These are phyloP conservation scores for Phenganax marumi DNA, from an alignment of 92 coral and sea anemone genomes.

Conservation along the genomic window DNA sequence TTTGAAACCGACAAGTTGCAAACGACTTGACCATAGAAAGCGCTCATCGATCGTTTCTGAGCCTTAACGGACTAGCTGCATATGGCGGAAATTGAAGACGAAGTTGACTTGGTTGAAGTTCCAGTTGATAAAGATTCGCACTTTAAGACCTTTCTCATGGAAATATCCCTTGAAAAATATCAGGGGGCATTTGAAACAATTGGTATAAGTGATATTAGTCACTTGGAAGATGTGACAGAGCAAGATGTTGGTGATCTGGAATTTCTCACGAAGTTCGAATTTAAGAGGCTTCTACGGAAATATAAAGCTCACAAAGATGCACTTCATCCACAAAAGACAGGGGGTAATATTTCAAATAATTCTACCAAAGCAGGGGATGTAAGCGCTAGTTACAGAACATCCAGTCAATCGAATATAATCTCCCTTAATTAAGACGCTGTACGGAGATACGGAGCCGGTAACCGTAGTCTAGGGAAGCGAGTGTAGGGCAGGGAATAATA, in stretches of 20 bases:
- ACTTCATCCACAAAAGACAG: not conserved
- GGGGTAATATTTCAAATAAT: not conserved
- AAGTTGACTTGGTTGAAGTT: too few relatives aligned
- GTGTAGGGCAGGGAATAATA: too few relatives aligned
- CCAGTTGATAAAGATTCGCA: too few relatives aligned
- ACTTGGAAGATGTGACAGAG: slow-evolving; percentile 40
- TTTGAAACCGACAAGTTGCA: too few relatives aligned
- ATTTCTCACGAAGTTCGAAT: slow-evolving; percentile 36
- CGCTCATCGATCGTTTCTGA: too few relatives aligned
- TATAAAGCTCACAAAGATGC: not conserved
- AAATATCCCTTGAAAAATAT: too few relatives aligned
- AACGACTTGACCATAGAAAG: too few relatives aligned
- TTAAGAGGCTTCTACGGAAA: slow-evolving; percentile 34
- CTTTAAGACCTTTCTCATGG: too few relatives aligned
- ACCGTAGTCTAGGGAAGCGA: not conserved
- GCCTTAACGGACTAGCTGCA: too few relatives aligned
- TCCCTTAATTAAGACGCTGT: not conserved
- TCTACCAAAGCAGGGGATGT: not conserved
- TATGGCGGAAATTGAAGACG: too few relatives aligned
- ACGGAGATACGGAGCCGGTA: not conserved
- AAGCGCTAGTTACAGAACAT: not conserved
- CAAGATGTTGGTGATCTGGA: slow-evolving; percentile 27
- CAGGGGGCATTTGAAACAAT: too few relatives aligned
- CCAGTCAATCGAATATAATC: not conserved
- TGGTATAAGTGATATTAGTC: slow-evolving; percentile 17